phyloP scores from a whole-genome alignment of 2,888 invertebrate species.

The Eretmocerus hayati region DNA sequence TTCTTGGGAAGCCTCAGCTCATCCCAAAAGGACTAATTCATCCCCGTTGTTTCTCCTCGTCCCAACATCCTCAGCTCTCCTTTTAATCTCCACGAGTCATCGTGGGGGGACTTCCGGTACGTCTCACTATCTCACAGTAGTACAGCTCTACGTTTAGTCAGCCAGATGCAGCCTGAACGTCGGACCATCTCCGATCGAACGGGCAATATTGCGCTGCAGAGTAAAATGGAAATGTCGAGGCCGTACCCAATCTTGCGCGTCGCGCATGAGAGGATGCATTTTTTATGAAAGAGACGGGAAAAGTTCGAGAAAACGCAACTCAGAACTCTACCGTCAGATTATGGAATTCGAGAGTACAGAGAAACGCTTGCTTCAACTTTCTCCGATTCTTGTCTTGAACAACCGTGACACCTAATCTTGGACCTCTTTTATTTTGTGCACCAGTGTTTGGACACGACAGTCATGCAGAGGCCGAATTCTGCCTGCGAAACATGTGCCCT shows the following conservation, averaged over 20 bases:
- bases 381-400: slow-evolving; percentile 11
- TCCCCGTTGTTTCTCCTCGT: slow-evolving; percentile 16
- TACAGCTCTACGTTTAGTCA: no score
- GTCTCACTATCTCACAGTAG: no score
- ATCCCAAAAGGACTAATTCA: slow-evolving; percentile 17
- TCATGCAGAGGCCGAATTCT: slow-evolving; percentile 3
- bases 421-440: slow-evolving; percentile 15
- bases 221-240: slow-evolving; percentile 25
- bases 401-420: slow-evolving; percentile 3
- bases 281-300: slow-evolving; percentile 12
- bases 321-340: no score
- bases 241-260: slow-evolving; percentile 22
- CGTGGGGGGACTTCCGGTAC: no score
- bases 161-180: no score
- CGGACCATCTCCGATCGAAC: slow-evolving; percentile 20
- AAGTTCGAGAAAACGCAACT: background rate
- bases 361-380: slow-evolving; percentile 11
- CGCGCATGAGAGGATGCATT: slow-evolving; percentile 21
- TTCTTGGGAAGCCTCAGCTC: background rate
- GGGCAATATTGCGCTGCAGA: slow-evolving; percentile 21
- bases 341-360: slow-evolving; percentile 22
- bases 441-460: slow-evolving; percentile 16
- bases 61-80: background rate
- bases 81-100: slow-evolving; percentile 11
- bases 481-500: background rate